Evolutionary conservation across 2,113 vertebrate genomes (phyloP), one percentile per base, ranked within the genome.

Genomic region (Neofelis nebulosa): DNA sequence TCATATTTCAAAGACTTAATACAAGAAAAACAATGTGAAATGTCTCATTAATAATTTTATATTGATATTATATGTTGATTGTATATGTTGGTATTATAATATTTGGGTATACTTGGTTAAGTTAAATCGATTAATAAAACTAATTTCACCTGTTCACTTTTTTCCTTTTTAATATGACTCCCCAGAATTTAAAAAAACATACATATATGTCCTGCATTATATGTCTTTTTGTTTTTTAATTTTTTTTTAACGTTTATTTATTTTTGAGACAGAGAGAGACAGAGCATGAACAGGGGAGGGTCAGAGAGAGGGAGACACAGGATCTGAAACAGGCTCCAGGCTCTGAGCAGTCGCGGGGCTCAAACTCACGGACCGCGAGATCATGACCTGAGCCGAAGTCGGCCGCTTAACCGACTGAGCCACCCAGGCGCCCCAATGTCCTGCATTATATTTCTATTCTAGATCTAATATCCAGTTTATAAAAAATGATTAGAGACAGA

Each of bases 1-100:
- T 94, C 87, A n/a, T 25, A 80, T 85, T 92, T 95, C 73, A 95
- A 94, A 82, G 5, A 48, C 8, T 52, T 88, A 80, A 25, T 74
- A 25, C 3, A 71, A 94, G 29, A 76, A 74, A 96, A 89, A 50
- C 9, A 63, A 84, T 29, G 6, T n/a, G 88, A 95, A 84, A 38
- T 65, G 11, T 73, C 76, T 94, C 57, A 76, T 57, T 55, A 83
- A 73, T 88, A 73, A 93, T 93, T 95, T 65, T 74, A 52, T 94
- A 63, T 66, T 63, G 5, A 85, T 50, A 45, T 45, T 93, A 88
- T 65, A 85, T 68, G 76, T 68, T 86, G 45, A 45, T 45, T 45
- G 45, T 93, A 88, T 65, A 85, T 68, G 76, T 55, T 86, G 45
- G 79, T 65, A n/a, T 55, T 10, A 69, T 63, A 89, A 73, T 18